Evolutionary conservation across 2,888 invertebrate species (phyloP), one percentile per base, ranked within the genome.

Genomic region (Caenorhabditis virilis): DNA sequence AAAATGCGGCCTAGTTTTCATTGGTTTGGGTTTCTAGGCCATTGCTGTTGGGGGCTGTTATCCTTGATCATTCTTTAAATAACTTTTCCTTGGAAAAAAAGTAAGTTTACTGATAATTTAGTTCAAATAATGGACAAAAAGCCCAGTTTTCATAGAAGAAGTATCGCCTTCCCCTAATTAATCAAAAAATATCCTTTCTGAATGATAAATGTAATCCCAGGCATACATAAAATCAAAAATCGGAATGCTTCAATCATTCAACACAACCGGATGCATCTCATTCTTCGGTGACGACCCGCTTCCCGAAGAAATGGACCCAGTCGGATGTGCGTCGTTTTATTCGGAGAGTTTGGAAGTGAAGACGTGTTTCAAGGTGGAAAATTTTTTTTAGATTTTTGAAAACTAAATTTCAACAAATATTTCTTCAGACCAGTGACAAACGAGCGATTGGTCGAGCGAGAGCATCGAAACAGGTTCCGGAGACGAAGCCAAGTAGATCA

Each of bases 261-360:
- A 46, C 13, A 74, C 78, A 42, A 67, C 62, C 18, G 81, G 81
- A 38, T 81, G 81, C 48, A 78, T 74, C 42, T 72, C 75, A 2
- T 81, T 78, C 62, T 70, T 71, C 20, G 61, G 64, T 26, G 70
- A 71, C 16, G 74, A 78, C 11, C 56, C 69, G n/a, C 52, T 82
- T 33, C 77, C 79, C 3, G 79, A 79, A 30, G 80, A 79, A 50
- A 48, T 82, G 22, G 65, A 79, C 26, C 77, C 78, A 5, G 72
- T 66, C n/a, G 79, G 82, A 33, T 82, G 80, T 59, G 82, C 78
- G 13, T 61, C 61, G 22, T 82, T 81, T 60, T 46, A 56, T 6
- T 76, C 75, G 36, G 79, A 79, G 45, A 65, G 71, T 16, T 46
- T 82, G 38, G 43, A 63, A 43, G 78, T 81, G 36, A 57, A 69